Evolutionary conservation across 2,113 vertebrate species (phyloP).

Genomic region (Heterotilapia buettikoferi): DNA sequence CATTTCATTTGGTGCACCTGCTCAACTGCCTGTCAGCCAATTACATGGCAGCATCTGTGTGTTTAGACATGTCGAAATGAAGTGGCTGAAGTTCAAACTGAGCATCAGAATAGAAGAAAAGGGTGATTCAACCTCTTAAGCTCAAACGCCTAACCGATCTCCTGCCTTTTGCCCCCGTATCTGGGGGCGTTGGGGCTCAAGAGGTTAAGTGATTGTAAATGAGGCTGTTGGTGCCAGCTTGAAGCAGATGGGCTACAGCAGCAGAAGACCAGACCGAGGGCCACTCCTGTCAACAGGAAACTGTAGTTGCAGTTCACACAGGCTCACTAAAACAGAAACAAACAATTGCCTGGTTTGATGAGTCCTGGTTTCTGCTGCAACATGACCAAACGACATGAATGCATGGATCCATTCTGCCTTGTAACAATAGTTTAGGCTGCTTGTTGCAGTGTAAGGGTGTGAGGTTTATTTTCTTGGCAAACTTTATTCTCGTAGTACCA

Average conservation of each 20-base stretch:
- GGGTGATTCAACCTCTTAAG: neutral
- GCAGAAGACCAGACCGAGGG: neutral
- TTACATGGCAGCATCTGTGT: neutral
- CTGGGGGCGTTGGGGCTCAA: neutral
- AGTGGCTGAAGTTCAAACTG: neutral
- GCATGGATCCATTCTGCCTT: neutral
- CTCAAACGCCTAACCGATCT: neutral
- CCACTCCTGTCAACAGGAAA: neutral
- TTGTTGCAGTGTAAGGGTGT: fast-evolving
- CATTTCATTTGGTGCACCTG: neutral
- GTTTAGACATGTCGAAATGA: neutral
- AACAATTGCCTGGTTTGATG: neutral
- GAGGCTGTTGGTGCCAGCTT: neutral
- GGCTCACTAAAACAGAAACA: neutral
- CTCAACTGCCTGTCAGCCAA: neutral
- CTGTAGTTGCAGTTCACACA: neutral
- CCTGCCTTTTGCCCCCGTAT: fast-evolving
- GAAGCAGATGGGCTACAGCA: neutral
- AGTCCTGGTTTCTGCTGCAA: neutral
- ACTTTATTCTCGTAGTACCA: neutral
- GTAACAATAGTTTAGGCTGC: neutral
- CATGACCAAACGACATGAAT: neutral
- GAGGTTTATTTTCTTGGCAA: neutral
- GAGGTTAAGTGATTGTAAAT: neutral
- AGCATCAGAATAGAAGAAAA: neutral